These are phyloP conservation scores for Petrolisthes manimaculis DNA, from an alignment of 2,888 invertebrate species.

Conservation along the genomic window DNA sequence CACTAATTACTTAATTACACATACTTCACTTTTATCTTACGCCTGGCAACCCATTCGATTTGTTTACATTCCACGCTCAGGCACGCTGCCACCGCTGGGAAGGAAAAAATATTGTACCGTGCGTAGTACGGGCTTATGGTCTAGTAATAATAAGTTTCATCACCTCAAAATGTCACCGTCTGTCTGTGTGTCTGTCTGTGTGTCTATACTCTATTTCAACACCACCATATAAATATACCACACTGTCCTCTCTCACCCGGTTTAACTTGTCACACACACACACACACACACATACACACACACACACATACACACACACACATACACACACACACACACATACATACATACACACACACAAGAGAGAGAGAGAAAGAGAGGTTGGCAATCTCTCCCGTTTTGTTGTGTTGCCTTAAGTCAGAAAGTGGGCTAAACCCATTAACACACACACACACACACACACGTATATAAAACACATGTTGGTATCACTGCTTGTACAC, in stretches of 20 bases:
- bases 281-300: slow-evolving; percentile 12
- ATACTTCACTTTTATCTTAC: no score
- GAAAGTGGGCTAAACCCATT: background rate
- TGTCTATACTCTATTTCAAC: background rate
- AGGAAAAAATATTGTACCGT: no score
- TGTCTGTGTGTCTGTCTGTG: background rate
- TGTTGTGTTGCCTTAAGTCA: background rate
- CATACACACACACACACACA: slow-evolving; percentile 5
- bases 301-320: slow-evolving; percentile 15
- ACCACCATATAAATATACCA: background rate
- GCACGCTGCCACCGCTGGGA: no score
- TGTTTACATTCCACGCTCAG: no score
- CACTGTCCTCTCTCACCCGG: background rate
- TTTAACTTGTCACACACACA: background rate
- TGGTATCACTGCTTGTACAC: background rate
- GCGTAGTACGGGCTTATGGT: no score
- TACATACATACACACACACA: slow-evolving; percentile 28
- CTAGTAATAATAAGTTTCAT: no score
- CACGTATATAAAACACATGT: slow-evolving; percentile 37
- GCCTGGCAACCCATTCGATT: no score
- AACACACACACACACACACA: slow-evolving; percentile 33
- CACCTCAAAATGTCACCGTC: slow-evolving; percentile 4
- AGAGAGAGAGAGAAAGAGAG: background rate
- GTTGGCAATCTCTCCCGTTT: no score
- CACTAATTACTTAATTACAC: no score